These are phyloP conservation scores for Bruchidius siliquastri DNA, from an alignment of 2,888 invertebrate species.

Conservation along the genomic window DNA sequence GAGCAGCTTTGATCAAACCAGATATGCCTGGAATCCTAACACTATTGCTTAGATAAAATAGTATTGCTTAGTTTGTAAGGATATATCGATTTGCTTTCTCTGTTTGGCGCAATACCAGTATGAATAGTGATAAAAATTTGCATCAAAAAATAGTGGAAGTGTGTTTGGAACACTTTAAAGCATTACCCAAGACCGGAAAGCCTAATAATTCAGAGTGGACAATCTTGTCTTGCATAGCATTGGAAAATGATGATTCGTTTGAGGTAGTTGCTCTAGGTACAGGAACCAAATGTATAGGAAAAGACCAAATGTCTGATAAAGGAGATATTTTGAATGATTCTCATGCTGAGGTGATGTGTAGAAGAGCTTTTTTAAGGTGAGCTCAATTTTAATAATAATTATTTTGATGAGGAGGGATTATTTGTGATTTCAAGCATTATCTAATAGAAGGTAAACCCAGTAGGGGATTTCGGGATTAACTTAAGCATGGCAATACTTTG, in stretches of 20 bases:
- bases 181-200: conserved; percentile 75
- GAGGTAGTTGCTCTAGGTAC: conserved; percentile 77
- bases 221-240: conserved; percentile 68
- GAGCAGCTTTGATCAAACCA: conserved; percentile 31
- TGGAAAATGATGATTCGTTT: conserved; percentile 48
- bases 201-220: conserved; percentile 78
- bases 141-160: conserved; percentile 50
- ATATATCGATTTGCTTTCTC: conserved; percentile 1
- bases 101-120: conserved; percentile 3
- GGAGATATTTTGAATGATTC: conserved; percentile 82
- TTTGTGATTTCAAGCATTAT: no score
- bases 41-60: conserved; percentile 43
- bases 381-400: background rate
- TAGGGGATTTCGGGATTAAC: no score
- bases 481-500: no score
- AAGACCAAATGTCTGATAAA: conserved; percentile 56
- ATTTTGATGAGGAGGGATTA: no score
- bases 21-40: conserved; percentile 59
- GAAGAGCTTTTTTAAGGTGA: conserved; percentile 62
- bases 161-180: conserved; percentile 57
- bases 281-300: conserved; percentile 88
- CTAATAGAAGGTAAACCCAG: no score
- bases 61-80: background rate
- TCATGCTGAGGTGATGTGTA: conserved; percentile 85
- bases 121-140: conserved; percentile 23